phyloP scores from a whole-genome alignment of 2,888 invertebrate genomes.

The Thelaira solivaga region DNA sequence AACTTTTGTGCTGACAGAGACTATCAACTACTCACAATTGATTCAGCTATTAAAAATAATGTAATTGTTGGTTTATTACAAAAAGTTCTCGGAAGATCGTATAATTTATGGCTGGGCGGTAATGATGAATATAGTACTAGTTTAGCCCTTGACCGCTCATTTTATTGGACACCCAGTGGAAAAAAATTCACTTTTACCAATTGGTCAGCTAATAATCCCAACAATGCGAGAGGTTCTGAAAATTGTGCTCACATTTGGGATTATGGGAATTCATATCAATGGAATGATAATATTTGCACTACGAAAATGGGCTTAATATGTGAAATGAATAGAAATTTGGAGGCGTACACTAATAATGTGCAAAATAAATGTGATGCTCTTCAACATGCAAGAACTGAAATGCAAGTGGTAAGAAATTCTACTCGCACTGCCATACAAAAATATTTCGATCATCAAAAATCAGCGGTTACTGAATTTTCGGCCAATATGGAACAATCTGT shows the following conservation, averaged over 20 bases:
- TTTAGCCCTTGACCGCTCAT: background rate
- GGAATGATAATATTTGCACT: constrained; percentile 18
- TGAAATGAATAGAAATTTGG: background rate
- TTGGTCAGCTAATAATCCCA: background rate
- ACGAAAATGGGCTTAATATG: constrained; percentile 20
- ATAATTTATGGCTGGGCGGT: constrained; percentile 34
- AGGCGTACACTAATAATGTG: background rate
- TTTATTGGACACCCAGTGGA: constrained; percentile 18
- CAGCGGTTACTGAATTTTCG: background rate
- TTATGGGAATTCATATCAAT: background rate
- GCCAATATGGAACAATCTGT: background rate
- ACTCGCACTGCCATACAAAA: background rate
- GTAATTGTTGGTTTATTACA: background rate
- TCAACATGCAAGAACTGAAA: background rate
- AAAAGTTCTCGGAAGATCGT: background rate
- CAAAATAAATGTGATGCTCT: background rate
- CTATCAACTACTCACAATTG: constrained; percentile 11
- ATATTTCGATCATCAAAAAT: background rate
- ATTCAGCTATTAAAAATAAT: constrained; percentile 7
- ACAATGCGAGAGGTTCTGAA: background rate
- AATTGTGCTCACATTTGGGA: constrained; percentile 36
- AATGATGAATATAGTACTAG: constrained; percentile 1
- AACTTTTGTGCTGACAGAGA: constrained; percentile 23
- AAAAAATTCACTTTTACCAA: background rate
- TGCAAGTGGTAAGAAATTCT: background rate